These are phyloP conservation scores for Euschistus heros DNA, from an alignment of 1,140 invertebrate species.

Conservation along the genomic window DNA sequence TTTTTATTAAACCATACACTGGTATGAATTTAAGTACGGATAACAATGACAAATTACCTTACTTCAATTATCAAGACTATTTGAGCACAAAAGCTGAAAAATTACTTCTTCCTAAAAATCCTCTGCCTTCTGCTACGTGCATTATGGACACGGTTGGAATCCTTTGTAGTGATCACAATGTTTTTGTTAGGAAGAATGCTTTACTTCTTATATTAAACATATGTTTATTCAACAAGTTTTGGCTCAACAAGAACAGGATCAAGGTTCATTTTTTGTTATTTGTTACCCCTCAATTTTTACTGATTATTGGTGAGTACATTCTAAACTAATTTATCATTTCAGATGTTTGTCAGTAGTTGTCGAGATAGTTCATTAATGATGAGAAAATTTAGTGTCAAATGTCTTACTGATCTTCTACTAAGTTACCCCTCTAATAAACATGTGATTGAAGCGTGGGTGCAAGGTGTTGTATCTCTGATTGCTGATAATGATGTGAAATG, in stretches of 20 bases:
- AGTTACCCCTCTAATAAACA: constrained; percentile 36
- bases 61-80: constrained; percentile 26
- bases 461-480: constrained; percentile 45
- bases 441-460: constrained; percentile 40
- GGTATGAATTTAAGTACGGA: constrained; percentile 17
- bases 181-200: constrained; percentile 45
- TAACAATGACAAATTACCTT: constrained; percentile 12
- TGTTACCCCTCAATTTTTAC: constrained; percentile 30
- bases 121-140: constrained; percentile 35
- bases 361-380: constrained; percentile 45
- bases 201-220: constrained; percentile 41
- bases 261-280: constrained; percentile 33
- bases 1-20: constrained; percentile 36
- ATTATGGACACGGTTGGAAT: constrained; percentile 39
- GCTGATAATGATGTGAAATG: constrained; percentile 48
- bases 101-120: constrained; percentile 25
- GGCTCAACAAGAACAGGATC: constrained; percentile 34
- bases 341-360: constrained; percentile 43
- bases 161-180: constrained; percentile 45
- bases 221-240: constrained; percentile 32
- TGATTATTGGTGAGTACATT: constrained; percentile 24
- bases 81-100: constrained; percentile 28
- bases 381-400: constrained; percentile 44
- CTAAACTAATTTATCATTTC: constrained; percentile 24
- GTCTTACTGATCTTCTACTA: constrained; percentile 42